Evolutionary conservation across 1,140 invertebrate species (phyloP), one percentile per base, ranked within the genome.

Genomic region (Drosophila murphyi): DNA sequence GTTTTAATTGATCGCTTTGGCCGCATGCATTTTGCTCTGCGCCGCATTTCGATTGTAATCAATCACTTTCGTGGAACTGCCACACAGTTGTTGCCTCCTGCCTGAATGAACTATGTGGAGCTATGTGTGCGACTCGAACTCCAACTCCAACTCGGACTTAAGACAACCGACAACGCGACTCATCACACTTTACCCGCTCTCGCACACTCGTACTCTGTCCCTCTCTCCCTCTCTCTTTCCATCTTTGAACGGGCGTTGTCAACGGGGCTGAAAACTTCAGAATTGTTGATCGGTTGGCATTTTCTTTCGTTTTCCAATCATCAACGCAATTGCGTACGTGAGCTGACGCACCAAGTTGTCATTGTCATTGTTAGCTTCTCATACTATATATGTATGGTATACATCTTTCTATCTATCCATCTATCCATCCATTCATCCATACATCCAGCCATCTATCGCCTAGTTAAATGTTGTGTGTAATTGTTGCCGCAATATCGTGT

Each of bases 41-140:
- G 54, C 62, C 77, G 64, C 72, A 64, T 72, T 78, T 74, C 63
- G 85, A 89, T 89, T 83, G 83, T 88, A 88, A 88, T 88, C 85
- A 88, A 88, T 88, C 83, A 88, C 83, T 88, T 88, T 89, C 85
- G 83, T 88, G 85, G 83, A 88, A 88, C 78, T 80, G 79, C 52
- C 51, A 55, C 34, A 60, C 71, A 35, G 59, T 29, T 20, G 5
- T 8, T 39, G 20, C 73, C 73, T 80, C 55, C 43, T 70, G 61
- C 39, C 69, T 76, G 72, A 88, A 82, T 87, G 82, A 79, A 87
- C 80, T 83, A 83, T 83, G 80, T 69, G 64, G 12, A 73, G 71
- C 71, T 55, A 59, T 59, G 45, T 57, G 55, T 57, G 39, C 55
- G 39, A 57, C 55, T 57, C 20, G 37, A 39, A 57, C 55, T 43